Evolutionary conservation across 2,797 vertebrate species (phyloP).

Genomic region (Mus caroli): DNA sequence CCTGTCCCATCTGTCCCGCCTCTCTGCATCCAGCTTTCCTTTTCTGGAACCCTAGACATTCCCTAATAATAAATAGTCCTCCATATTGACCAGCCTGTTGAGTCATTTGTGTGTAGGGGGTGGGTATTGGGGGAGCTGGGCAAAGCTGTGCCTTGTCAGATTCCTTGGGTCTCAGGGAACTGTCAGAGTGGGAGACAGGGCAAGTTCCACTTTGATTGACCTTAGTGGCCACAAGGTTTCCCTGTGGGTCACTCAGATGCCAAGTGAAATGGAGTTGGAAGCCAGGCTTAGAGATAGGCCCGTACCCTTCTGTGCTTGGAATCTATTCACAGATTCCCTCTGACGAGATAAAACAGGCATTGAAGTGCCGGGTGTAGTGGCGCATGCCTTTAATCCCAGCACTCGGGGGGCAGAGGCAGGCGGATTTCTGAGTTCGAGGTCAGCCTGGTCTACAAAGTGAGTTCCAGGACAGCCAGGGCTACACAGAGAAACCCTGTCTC

Average conservation of each 20-base stretch:
- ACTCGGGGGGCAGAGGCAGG: too few species aligned
- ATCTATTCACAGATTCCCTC: not conserved
- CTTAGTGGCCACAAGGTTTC: not conserved
- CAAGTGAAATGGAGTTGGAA: not conserved
- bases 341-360: not conserved
- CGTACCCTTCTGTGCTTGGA: not conserved
- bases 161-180: not conserved
- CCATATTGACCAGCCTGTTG: not conserved
- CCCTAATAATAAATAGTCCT: constrained; percentile 75
- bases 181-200: not conserved
- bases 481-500: too few species aligned
- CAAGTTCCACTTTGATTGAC: not conserved
- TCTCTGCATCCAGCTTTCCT: not conserved
- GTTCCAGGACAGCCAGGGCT: too few species aligned
- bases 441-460: too few species aligned
- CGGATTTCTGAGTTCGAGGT: too few species aligned
- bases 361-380: too few species aligned
- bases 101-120: not conserved
- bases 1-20: not conserved
- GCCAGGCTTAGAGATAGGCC: not conserved
- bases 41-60: constrained; percentile 28
- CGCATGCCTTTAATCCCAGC: too few species aligned
- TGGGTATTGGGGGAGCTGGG: not conserved
- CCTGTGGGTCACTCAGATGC: not conserved
- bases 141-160: not conserved